phyloP scores from a whole-genome alignment of 2,797 vertebrate genomes.

The Hapalemur alaotrensis region DNA sequence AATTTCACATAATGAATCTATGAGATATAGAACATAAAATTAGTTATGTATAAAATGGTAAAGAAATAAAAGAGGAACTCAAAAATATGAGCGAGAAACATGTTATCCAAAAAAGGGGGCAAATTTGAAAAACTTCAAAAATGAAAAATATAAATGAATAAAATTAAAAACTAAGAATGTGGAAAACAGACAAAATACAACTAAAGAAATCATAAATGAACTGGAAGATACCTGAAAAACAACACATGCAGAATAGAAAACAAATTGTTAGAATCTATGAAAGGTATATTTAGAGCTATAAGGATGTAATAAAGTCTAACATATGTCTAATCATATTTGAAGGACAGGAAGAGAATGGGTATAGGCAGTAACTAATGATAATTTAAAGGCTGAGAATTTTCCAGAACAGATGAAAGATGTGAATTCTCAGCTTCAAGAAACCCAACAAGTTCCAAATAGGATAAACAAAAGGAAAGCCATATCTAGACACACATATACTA shows the following conservation, averaged over 20 bases:
- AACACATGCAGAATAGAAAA: background rate
- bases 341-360: background rate
- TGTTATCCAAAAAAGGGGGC: background rate
- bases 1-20: background rate
- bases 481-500: background rate
- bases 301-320: background rate
- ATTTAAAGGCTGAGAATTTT: background rate
- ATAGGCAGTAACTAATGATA: background rate
- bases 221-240: background rate
- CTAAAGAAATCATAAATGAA: background rate
- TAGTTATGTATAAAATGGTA: background rate
- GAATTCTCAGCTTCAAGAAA: constrained; percentile 38
- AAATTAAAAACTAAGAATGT: constrained; percentile 9
- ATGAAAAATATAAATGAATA: background rate
- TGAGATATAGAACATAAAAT: background rate
- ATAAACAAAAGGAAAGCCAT: background rate
- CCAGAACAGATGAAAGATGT: background rate
- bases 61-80: constrained; percentile 24
- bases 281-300: background rate
- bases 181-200: background rate
- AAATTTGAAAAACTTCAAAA: constrained; percentile 33
- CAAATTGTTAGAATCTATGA: background rate
- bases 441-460: background rate
- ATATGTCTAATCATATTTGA: background rate
- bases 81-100: background rate